A percentile compares a stretch with the other conserved stretches of the same genome.
phyloP scores from a whole-genome alignment of 2,888 invertebrate species.

The Xestobium rufovillosum region DNA sequence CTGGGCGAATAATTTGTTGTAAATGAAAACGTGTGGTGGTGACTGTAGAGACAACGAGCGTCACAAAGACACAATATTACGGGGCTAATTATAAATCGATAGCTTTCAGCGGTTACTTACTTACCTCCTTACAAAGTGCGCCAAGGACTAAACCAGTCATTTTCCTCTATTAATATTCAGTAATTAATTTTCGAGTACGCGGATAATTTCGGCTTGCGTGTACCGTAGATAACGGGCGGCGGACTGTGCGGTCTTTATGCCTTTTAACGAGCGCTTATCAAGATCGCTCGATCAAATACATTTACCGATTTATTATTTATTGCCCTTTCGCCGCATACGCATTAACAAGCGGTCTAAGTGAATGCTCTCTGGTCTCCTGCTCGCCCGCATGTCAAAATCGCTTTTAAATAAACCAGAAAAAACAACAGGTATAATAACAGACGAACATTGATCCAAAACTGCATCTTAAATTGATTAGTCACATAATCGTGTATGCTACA shows the following conservation, averaged over 20 bases:
- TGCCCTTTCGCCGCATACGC: conserved; percentile 11
- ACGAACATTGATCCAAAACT: too few relatives aligned
- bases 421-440: too few relatives aligned
- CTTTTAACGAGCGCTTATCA: conserved; percentile 40
- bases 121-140: conserved; percentile 38
- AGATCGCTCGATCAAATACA: conserved; percentile 40
- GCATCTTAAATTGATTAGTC: too few relatives aligned
- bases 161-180: conserved; percentile 43
- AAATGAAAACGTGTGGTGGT: background rate
- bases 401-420: too few relatives aligned
- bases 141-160: conserved; percentile 40
- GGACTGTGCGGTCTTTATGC: conserved; percentile 35
- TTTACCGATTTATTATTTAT: conserved; percentile 34
- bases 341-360: too few relatives aligned
- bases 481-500: too few relatives aligned
- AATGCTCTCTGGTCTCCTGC: too few relatives aligned
- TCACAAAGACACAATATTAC: conserved; percentile 26
- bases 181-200: conserved; percentile 42
- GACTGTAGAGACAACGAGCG: conserved; percentile 11
- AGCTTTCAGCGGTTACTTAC: conserved; percentile 41
- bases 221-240: conserved; percentile 32
- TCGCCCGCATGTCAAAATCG: too few relatives aligned
- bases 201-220: conserved; percentile 40
- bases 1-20: too few relatives aligned
- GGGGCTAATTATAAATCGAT: conserved; percentile 40